A percentile compares a stretch with the other conserved stretches of the same genome.
phyloP scores from a whole-genome alignment of 2,113 vertebrate genomes.

The Urocolius indicus region DNA sequence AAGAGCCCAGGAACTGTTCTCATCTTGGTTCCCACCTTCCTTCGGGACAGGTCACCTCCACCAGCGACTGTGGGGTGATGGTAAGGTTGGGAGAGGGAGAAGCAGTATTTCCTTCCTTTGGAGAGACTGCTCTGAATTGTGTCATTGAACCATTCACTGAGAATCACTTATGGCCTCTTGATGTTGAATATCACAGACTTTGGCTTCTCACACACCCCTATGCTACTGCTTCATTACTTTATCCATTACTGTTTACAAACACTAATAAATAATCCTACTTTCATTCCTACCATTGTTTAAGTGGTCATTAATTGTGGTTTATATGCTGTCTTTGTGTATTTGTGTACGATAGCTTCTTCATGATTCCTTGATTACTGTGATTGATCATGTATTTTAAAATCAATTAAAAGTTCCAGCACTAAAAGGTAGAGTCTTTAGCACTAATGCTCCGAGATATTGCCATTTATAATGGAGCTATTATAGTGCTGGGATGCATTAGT shows the following conservation, averaged over 20 bases:
- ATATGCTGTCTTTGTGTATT: conserved; percentile 54
- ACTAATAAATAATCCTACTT: conserved; percentile 64
- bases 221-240: conserved; percentile 24
- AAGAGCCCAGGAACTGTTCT: not conserved
- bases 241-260: conserved; percentile 36
- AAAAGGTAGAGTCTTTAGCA: conserved; percentile 56
- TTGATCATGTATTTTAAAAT: conserved; percentile 58
- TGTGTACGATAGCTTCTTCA: conserved; percentile 56
- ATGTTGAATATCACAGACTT: not conserved
- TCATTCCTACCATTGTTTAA: conserved; percentile 48
- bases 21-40: not conserved
- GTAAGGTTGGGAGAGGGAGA: not conserved
- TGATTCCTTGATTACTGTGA: conserved; percentile 66
- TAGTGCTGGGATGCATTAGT: conserved; percentile 18
- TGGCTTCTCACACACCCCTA: not conserved
- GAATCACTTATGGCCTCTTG: not conserved
- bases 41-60: not conserved
- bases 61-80: rapidly evolving
- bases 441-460: conserved; percentile 22
- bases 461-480: conserved; percentile 29
- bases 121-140: not conserved
- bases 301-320: conserved; percentile 70
- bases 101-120: not conserved
- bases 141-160: not conserved
- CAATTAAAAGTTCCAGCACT: conserved; percentile 69